Conservation (phyloP, 2,797 vertebrate species). For the Sebastes umbrosus region DNA sequence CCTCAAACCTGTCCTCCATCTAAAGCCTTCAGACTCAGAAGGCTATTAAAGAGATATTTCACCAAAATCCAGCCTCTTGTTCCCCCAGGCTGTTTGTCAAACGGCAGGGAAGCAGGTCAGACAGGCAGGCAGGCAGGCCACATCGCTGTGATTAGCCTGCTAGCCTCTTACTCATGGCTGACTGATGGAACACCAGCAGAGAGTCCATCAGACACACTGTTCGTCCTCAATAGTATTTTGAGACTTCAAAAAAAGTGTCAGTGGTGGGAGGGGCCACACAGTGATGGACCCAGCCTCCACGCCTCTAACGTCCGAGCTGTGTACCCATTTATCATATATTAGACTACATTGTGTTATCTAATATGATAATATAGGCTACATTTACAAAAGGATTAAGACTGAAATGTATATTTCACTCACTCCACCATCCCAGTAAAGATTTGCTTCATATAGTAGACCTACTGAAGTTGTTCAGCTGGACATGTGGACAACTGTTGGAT, state of each 20-base stretch:
- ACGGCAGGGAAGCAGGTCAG: constrained; percentile 25
- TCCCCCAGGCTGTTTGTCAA: constrained; percentile 34
- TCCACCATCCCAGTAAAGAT: no score
- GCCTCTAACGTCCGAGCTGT: background rate
- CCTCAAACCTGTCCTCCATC: constrained; percentile 40
- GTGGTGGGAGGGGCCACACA: background rate
- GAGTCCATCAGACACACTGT: background rate
- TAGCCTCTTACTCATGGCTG: constrained; percentile 25
- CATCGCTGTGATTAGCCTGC: constrained; percentile 36
- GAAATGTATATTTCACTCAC: no score
- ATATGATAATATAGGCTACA: no score
- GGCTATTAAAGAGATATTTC: constrained; percentile 45
- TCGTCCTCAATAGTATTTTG: constrained; percentile 7
- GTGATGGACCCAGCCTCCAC: background rate
- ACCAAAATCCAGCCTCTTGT: constrained; percentile 13
- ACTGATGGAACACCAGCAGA: constrained; percentile 19
- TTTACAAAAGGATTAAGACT: no score
- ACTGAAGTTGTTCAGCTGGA: no score
- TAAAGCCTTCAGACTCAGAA: constrained; percentile 24
- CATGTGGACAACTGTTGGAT: no score
- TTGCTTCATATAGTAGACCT: no score
- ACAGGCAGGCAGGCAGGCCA: constrained; percentile 14
- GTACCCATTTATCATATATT: no score
- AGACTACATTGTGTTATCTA: no score
- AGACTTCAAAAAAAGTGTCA: constrained; percentile 2